phyloP scores from a whole-genome alignment of 2,888 invertebrate genomes.

The Perithous albicinctus region DNA sequence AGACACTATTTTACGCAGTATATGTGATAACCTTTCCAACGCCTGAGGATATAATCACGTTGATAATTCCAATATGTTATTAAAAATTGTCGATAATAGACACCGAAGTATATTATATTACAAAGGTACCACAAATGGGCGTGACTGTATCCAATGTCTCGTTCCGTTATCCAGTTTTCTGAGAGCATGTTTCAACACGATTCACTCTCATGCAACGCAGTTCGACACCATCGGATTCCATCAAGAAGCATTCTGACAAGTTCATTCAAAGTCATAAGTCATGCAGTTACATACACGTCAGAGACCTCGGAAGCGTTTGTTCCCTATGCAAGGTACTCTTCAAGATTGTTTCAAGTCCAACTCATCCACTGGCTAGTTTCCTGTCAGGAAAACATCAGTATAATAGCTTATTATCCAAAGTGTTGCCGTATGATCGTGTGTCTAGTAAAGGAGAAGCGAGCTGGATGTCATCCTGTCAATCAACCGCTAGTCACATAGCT shows the following conservation, averaged over 20 bases:
- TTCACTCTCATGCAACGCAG: not conserved
- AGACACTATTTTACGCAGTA: not conserved
- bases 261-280: not conserved
- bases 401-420: not conserved
- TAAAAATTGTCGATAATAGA: not conserved
- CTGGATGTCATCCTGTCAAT: slow-evolving; percentile 3
- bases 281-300: not conserved
- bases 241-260: not conserved
- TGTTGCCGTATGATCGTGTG: not conserved
- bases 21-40: slow-evolving; percentile 2
- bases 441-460: not conserved
- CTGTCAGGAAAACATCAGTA: not conserved
- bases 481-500: not conserved
- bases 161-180: slow-evolving; percentile 10
- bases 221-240: not conserved
- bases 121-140: slow-evolving; percentile 3
- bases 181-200: not conserved
- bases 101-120: slow-evolving; percentile 1
- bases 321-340: not conserved
- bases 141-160: slow-evolving; percentile 30
- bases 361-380: slow-evolving; percentile 16
- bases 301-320: not conserved
- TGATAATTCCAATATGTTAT: slow-evolving; percentile 13
- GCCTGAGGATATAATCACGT: slow-evolving; percentile 6
- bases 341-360: not conserved